Evolutionary conservation across 1,140 invertebrate genomes (phyloP), one percentile per base, ranked within the genome.

Genomic region (Ridgeia piscesae): DNA sequence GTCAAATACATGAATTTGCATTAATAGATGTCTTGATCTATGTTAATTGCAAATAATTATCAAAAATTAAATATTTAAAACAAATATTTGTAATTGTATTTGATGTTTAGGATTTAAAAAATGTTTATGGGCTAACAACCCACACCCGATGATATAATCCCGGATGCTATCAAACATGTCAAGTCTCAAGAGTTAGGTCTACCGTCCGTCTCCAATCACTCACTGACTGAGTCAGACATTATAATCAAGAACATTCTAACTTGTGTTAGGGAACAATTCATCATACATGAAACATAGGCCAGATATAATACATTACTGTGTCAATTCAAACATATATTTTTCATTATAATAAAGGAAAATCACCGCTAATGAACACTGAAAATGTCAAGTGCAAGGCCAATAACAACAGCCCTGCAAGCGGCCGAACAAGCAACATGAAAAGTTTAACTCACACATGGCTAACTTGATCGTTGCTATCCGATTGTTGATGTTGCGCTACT

Each of bases 401-500:
- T 9, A 31, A 77, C 58, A 77, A 42, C 42, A 77, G 58, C 48
- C n/a, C 48, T 50, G 8, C 48, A 50, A n/a, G n/a, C 8, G 27
- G 58, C 58, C 58, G 27, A 27, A 77, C 58, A 21, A 77, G 58
- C 11, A 77, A 77, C 58, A 77, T 17, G 58, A 42, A 77, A 77
- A 35, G 34, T 17, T 33, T 34, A 77, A 94, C 94, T 94, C 92
- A 94, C 94, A 94, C 92, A 92, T 94, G 91, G 33, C 94, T 92
- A 17, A 77, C 92, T 34, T 35, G 92, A 50, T 93, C 91, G 91
- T 91, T 89, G 34, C 92, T 77, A 90, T 35, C 33, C 48, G 91
- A 95, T 94, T 91, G 95, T 95, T 77, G 58, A 93, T 98, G 98
- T 96, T 98, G 97, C 90, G 98, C 98, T 31, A 98, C 97, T 58